Base-by-base conservation (phyloP, 2,797 vertebrate genomes). In the Gallinago solitaria region DNA sequence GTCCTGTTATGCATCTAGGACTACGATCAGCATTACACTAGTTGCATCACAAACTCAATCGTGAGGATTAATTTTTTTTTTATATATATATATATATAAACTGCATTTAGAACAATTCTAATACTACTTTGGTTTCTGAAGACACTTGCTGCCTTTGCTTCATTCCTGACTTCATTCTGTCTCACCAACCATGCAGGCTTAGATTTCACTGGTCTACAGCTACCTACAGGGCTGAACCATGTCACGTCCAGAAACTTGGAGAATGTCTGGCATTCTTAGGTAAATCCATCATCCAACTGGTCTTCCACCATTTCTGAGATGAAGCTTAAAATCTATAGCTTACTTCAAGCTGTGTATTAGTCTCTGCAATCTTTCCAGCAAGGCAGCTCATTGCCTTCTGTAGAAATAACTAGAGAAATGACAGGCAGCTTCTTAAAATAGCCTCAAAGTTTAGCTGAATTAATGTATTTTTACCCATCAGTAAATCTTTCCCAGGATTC, bases 161-260 rank as follows among this genome's bases (percentile, higher is more conserved):
- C 28, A 15, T 6, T 11, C 14, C 25, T 61, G 28, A 25, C 69
- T 65, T 61, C n/a, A 53, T 77, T 50, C 25, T 61, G 57, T 37
- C 81, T 53, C 15, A 69, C 33, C 2, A 0, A 69, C 33, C 2
- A 0, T 2, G 10, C n/a, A 47, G 33, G 18, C 28, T 75, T 56
- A 69, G 21, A 47, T 61, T 61, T 32, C 23, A 61, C 12, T 4
- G 25, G 39, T 37, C 18, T 32, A n/a, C 18, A 77, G 17, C 33
- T 47, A 63, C 30, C 30, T 64, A 27, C 56, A 65, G 23, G 32
- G 57, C 47, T 74, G 61, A 87, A 56, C 17, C 41, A 43, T 1
- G 3, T 3, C 17, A 41, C 59, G 57, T 50, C 14, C 48, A 89
- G 50, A 80, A 67, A 65, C 37, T 3, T 32, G 11, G 5, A 12